These are phyloP conservation scores for Phaetusa simplex DNA, from an alignment of 2,113 vertebrate species.

Conservation along the genomic window DNA sequence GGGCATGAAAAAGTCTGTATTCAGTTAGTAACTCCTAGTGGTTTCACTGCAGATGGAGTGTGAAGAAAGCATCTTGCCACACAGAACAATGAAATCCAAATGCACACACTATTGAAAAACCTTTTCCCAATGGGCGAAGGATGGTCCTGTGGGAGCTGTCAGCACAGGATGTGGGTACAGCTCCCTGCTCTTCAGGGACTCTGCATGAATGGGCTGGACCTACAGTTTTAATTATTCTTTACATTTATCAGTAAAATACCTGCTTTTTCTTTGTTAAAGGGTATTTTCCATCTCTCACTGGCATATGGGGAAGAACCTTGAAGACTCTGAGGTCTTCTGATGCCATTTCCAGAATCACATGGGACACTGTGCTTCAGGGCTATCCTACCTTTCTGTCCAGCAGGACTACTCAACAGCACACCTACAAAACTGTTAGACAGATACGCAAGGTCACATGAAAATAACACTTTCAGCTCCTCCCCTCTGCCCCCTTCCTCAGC, in stretches of 20 bases:
- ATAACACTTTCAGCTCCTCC: background rate
- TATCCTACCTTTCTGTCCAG: background rate
- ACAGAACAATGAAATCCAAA: conserved; percentile 28
- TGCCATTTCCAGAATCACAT: background rate
- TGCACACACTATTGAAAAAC: background rate
- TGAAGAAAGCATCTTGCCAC: conserved; percentile 33
- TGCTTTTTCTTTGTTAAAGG: background rate
- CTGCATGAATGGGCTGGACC: background rate
- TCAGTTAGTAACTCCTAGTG: background rate
- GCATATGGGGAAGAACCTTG: background rate
- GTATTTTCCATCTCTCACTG: background rate
- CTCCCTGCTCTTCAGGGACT: background rate
- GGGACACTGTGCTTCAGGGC: background rate
- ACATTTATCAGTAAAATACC: background rate
- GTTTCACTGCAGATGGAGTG: background rate
- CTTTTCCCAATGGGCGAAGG: background rate
- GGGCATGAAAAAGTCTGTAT: background rate
- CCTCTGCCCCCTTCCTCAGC: background rate
- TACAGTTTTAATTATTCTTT: background rate
- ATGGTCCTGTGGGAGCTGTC: background rate
- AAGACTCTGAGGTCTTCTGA: background rate
- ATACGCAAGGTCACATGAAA: background rate
- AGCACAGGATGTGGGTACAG: background rate
- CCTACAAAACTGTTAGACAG: background rate
- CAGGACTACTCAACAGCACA: background rate